Base-by-base conservation (phyloP, 92 coral and sea anemone genomes). In the Chrysogorgia sp. region DNA sequence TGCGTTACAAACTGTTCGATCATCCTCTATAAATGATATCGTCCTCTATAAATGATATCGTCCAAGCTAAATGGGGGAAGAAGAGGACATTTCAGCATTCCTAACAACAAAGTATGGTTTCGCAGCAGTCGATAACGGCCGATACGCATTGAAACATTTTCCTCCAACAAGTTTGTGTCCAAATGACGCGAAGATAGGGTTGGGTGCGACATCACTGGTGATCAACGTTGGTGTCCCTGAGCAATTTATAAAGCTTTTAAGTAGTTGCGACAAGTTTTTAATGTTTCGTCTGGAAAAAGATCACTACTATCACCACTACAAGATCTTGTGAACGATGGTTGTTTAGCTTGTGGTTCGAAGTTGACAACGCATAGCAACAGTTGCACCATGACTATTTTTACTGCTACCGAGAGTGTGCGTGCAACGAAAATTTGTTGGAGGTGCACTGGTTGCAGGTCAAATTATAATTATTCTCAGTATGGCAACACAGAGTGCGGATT, bases 391-490 rank as follows among this genome's bases (percentile, higher is more conserved):
- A n/a, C n/a, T n/a, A n/a, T n/a, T n/a, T n/a, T n/a, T n/a, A n/a
- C n/a, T n/a, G n/a, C n/a, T n/a, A n/a, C n/a, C n/a, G n/a, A n/a
- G n/a, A n/a, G n/a, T n/a, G n/a, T 47, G 10, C 66, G 66, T 2
- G 76, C 64, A 20, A 26, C 23, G 2, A 79, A 79, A 79, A 19
- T 79, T 43, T 65, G 19, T 33, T 79, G 75, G 75, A 59, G 65
- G 14, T 79, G 84, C 66, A 32, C 2, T 6, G 20, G 30, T 10
- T 79, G 84, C 75, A 13, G 33, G 34, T 25, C 49, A 2, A 66
- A 63, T 65, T 79, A 79, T 61, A 66, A 66, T 37, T 79, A 79
- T 40, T 25, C 76, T n/a, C 77, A 49, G 55, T 68, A 80, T 37
- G 84, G 84, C 28, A 80, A 67, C 30, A 69, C 47, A 12, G 47